Evolutionary conservation across 92 coral and sea anemone genomes (phyloP).

Genomic region (Heteractis magnifica): DNA sequence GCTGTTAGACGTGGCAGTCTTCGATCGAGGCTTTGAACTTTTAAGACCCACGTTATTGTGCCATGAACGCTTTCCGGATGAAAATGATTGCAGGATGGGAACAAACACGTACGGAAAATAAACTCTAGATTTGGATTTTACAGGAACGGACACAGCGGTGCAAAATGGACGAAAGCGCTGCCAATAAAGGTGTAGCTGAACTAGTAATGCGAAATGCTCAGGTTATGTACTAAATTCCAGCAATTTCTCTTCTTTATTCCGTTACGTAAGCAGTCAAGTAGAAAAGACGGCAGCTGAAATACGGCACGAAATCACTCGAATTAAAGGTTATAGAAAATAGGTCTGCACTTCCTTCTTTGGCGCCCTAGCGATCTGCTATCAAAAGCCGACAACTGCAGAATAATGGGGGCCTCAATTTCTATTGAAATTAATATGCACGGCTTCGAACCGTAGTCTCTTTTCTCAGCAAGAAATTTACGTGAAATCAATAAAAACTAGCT

Average conservation of each 20-base stretch:
- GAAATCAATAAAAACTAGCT: neutral
- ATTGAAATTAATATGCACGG: neutral
- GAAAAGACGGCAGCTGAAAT: neutral
- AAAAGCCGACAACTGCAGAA: neutral
- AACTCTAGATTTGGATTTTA: neutral
- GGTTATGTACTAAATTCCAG: neutral
- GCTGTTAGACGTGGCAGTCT: neutral
- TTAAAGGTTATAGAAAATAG: neutral
- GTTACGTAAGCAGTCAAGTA: slow-evolving; percentile 1
- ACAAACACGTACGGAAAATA: neutral
- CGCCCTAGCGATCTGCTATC: neutral
- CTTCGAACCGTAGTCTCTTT: neutral
- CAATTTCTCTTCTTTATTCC: neutral
- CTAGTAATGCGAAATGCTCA: neutral
- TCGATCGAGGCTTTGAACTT: neutral
- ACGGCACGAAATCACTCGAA: neutral
- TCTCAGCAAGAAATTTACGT: neutral
- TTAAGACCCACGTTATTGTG: neutral
- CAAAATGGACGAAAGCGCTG: no score
- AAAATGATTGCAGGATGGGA: neutral
- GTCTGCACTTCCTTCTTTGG: neutral
- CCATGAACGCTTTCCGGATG: neutral
- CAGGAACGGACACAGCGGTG: neutral
- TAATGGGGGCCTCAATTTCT: neutral
- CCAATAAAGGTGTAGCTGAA: no score